phyloP scores from a whole-genome alignment of 2,113 vertebrate genomes.

The Syngnathoides biaculeatus region DNA sequence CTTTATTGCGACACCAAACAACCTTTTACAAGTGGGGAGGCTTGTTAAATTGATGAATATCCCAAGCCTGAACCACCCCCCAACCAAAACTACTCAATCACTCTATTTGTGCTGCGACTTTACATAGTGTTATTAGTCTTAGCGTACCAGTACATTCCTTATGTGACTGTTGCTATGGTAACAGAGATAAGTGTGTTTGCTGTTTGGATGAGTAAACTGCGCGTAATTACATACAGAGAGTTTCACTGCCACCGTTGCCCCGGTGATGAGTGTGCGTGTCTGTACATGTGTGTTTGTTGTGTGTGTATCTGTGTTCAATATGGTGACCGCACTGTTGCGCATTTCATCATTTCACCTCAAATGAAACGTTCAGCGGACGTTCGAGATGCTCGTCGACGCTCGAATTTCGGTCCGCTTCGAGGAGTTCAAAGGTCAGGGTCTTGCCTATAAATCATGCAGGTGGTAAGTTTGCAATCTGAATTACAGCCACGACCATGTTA shows the following conservation, averaged over 20 bases:
- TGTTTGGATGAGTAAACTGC: constrained; percentile 13
- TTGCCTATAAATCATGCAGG: background rate
- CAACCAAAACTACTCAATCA: background rate
- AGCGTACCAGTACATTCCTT: constrained; percentile 2
- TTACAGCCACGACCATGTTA: too few relatives aligned
- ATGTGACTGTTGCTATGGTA: constrained; percentile 3
- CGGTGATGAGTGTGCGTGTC: constrained; percentile 1
- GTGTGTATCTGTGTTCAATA: background rate
- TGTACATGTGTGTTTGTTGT: background rate
- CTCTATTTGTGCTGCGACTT: background rate
- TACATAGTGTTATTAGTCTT: background rate
- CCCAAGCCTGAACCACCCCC: background rate
- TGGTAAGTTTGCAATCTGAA: background rate
- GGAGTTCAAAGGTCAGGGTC: too few relatives aligned
- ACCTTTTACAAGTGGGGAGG: background rate
- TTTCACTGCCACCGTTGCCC: constrained; percentile 9
- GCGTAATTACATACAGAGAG: constrained; percentile 4
- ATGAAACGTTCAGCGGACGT: too few relatives aligned
- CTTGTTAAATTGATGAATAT: background rate
- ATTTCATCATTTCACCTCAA: background rate
- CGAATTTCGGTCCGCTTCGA: too few relatives aligned
- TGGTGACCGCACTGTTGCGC: background rate
- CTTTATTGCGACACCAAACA: background rate
- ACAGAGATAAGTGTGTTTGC: constrained; percentile 8
- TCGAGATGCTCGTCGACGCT: too few relatives aligned